Base-by-base conservation (phyloP, 1,140 invertebrate species). In the Papilio machaon region DNA sequence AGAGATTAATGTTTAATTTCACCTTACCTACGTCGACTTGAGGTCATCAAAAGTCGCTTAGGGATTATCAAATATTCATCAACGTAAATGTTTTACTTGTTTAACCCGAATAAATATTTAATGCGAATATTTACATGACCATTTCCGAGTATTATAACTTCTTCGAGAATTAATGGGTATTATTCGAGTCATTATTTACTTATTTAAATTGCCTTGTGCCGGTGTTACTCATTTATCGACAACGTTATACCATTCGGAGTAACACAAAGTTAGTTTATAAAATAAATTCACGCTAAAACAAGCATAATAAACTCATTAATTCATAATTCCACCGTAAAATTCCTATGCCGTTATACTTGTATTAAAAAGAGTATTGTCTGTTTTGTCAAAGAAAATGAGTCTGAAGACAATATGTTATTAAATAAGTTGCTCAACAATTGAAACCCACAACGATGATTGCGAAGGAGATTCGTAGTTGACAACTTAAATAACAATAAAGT, bases 11-110 rank as follows among this genome's bases (percentile, higher is more conserved):
- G 64, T 70, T 70, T 70, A 70, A 70, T 35, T 70, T 70, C 30
- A 78, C 73, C 64, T 38, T 80, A 46, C 79, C 79, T 83, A 73
- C 79, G 82, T 64, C 78, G 79, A 86, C 73, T 76, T 83, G 75
- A 82, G 80, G 84, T 86, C 89, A 91, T 93, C 90, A 93, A 90
- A 92, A 91, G 91, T 87, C 90, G 90, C 88, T 93, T 92, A 91
- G 84, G 85, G 84, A 83, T 87, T 88, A 89, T 86, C 86, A 83
- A 86, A 87, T 81, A 86, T 87, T 85, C 87, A 85, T 88, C 85
- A 89, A 81, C 79, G 77, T 74, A 82, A 83, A 70, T 82, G 81
- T 85, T 89, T 86, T 82, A 73, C 80, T 82, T 70, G 64, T 70
- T 70, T 38, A 35, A 35, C 64, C 30, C 64, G 64, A 70, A 73